phyloP scores from a whole-genome alignment of 2,888 invertebrate species.

The Drosophila nr. medialis region DNA sequence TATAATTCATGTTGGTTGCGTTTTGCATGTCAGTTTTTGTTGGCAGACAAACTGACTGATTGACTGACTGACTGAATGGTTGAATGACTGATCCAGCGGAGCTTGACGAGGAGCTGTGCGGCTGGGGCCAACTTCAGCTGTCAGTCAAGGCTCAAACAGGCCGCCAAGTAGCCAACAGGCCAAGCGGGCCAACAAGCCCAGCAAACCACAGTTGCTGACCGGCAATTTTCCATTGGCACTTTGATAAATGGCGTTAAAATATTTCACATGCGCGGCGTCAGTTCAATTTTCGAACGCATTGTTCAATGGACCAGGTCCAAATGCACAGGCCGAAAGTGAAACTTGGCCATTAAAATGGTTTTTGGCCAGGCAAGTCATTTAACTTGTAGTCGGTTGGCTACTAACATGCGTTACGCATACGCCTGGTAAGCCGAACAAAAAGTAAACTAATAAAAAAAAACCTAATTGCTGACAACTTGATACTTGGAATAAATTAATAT shows the following conservation, averaged over 20 bases:
- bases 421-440: slow-evolving; percentile 19
- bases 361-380: slow-evolving; percentile 24
- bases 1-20: slow-evolving; percentile 70
- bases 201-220: slow-evolving; percentile 27
- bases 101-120: slow-evolving; percentile 34
- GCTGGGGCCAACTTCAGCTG: slow-evolving; percentile 49
- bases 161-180: slow-evolving; percentile 53
- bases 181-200: slow-evolving; percentile 15
- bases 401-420: slow-evolving; percentile 49
- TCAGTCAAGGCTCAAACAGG: slow-evolving; percentile 58
- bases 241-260: slow-evolving; percentile 78
- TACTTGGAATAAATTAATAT: background rate
- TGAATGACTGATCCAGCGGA: slow-evolving; percentile 36
- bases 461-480: background rate
- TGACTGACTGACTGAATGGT: slow-evolving; percentile 38
- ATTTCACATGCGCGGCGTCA: slow-evolving; percentile 61
- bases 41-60: slow-evolving; percentile 33
- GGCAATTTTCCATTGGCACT: slow-evolving; percentile 58
- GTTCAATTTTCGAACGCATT: slow-evolving; percentile 56
- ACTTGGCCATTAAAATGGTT: slow-evolving; percentile 35
- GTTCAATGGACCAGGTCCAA: slow-evolving; percentile 33
- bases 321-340: slow-evolving; percentile 39
- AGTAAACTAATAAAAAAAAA: background rate
- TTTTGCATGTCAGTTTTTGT: slow-evolving; percentile 45
- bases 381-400: slow-evolving; percentile 28